Evolutionary conservation across 2,888 invertebrate genomes (phyloP), one percentile per base, ranked within the genome.

Genomic region (Hirtodrosophila cameraria): DNA sequence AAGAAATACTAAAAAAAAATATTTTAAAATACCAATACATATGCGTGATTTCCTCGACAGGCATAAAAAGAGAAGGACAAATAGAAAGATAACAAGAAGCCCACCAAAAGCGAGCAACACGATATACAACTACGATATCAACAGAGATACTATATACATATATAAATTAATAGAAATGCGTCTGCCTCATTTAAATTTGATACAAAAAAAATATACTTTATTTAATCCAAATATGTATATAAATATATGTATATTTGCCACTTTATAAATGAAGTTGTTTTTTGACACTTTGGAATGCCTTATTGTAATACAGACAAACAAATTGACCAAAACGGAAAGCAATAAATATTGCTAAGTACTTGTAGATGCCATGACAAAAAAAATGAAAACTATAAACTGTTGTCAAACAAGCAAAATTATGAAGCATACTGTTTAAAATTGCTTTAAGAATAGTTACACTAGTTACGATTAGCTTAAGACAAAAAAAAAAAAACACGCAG

Each of bases 231-330:
- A n/a, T n/a, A n/a, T 35, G 15, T 28, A 38, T 9, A 18, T 9
- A 33, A 25, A 46, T n/a, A 28, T 15, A 42, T 23, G 11, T n/a
- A 12, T 3, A 15, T n/a, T 23, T 23, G 3, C 23, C 23, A 23
- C 23, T 7, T 5, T 23, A 7, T 23, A 2, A 8, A 20, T 20
- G 5, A 3, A 20, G 18, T 20, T 23, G 8, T 5, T 23, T 23
- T 23, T 23, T 8, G 23, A 6, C n/a, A 28, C 28, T 39, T 43
- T 31, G 16, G 11, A 48, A 48, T 62, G 67, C 67, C 67, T 55
- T 43, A 67, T 18, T 54, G 71, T 67, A 67, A 70, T 71, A 67
- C 71, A 54, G 13, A 52, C 12, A n/a, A 12, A 16, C n/a, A 13
- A 38, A 23, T 12, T 18, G 25, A 58, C 20, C 31, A 33, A 43